Evolutionary conservation across 1,140 invertebrate genomes (phyloP).

Genomic region (Cydia amplana): DNA sequence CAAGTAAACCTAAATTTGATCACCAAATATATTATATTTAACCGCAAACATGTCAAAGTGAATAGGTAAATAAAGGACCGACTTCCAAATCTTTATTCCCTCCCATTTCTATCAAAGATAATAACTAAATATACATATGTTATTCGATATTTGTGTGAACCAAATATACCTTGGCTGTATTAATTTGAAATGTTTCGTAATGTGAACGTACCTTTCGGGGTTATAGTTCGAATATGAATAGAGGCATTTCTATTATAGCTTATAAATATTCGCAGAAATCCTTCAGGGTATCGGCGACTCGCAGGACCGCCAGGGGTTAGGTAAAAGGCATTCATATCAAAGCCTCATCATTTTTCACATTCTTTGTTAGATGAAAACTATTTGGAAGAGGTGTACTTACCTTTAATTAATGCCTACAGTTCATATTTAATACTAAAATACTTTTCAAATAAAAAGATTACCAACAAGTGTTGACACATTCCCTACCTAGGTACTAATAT

Average conservation of each 20-base stretch:
- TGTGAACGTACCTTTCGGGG: neutral
- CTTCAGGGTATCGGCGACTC: constrained; percentile 21
- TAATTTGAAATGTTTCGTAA: neutral
- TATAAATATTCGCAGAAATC: constrained; percentile 30
- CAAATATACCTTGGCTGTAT: neutral
- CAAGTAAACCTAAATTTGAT: too few relatives aligned
- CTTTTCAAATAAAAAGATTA: too few relatives aligned
- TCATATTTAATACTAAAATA: too few relatives aligned
- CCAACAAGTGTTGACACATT: too few relatives aligned
- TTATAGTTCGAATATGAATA: constrained; percentile 6
- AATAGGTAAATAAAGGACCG: too few relatives aligned
- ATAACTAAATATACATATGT: too few relatives aligned
- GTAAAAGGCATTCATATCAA: constrained; percentile 30
- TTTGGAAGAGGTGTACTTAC: neutral
- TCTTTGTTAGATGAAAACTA: constrained; percentile 7
- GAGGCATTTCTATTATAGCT: constrained; percentile 31
- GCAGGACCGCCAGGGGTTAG: constrained; percentile 5
- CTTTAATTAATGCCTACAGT: neutral
- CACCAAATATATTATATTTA: too few relatives aligned
- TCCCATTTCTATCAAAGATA: too few relatives aligned
- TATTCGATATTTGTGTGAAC: too few relatives aligned
- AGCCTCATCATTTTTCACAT: constrained; percentile 28
- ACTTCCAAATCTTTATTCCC: too few relatives aligned
- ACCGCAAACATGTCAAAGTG: too few relatives aligned
- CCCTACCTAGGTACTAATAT: too few relatives aligned